phyloP scores from a whole-genome alignment of 2,888 invertebrate genomes.

The Aspidiotus rigidus region DNA sequence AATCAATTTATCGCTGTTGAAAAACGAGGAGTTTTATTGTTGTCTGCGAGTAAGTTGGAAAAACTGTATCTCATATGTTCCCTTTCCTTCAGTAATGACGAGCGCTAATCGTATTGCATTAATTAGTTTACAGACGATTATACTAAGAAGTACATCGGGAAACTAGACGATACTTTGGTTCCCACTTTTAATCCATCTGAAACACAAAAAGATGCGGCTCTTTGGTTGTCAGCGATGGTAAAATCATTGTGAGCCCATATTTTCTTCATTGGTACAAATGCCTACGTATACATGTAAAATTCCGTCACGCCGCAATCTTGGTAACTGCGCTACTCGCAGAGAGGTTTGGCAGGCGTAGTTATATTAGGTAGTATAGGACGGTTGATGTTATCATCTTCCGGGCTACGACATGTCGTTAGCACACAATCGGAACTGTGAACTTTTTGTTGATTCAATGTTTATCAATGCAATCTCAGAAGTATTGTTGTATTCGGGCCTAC shows the following conservation, averaged over 20 bases:
- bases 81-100: constrained; percentile 10
- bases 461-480: no score
- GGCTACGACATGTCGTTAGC: no score
- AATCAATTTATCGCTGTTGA: constrained; percentile 4
- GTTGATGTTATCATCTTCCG: no score
- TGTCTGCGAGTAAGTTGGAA: constrained; percentile 13
- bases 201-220: constrained; percentile 12
- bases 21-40: constrained; percentile 8
- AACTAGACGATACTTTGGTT: constrained; percentile 8
- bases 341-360: no score
- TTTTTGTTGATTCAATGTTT: no score
- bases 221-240: constrained; percentile 8
- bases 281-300: no score
- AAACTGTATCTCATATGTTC: constrained; percentile 13
- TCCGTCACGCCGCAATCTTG: no score
- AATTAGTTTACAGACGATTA: constrained; percentile 9
- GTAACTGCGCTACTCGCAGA: no score
- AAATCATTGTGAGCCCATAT: constrained; percentile 11
- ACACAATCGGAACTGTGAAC: no score
- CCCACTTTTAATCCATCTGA: constrained; percentile 8
- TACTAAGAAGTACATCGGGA: constrained; percentile 12
- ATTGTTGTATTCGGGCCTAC: no score
- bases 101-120: constrained; percentile 14
- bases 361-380: no score
- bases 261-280: constrained; percentile 12